Evolutionary conservation across 2,113 vertebrate species (phyloP).

Genomic region (Centrocercus urophasianus): DNA sequence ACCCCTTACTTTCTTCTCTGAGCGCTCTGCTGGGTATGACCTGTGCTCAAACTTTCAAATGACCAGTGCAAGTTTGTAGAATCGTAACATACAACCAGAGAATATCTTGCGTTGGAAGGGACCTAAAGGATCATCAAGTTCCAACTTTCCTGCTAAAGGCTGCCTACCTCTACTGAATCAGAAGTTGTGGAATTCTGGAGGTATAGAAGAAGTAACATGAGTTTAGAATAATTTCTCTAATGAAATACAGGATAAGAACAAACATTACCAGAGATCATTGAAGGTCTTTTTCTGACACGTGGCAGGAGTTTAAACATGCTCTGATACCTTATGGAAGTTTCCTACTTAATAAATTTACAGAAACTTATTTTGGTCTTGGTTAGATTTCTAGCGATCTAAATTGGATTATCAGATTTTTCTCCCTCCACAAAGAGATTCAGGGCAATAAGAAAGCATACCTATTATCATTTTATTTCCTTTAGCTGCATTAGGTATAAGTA

Average conservation of each 20-base stretch:
- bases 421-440: neutral
- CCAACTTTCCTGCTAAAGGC: no score
- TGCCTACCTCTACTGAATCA: no score
- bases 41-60: neutral
- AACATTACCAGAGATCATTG: neutral
- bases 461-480: neutral
- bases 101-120: no score
- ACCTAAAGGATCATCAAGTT: no score
- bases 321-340: neutral
- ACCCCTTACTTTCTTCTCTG: neutral
- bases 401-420: neutral
- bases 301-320: neutral
- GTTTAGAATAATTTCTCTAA: neutral
- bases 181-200: no score
- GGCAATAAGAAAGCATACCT: neutral
- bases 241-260: neutral
- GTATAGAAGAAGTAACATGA: neutral
- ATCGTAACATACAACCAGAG: no score
- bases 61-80: neutral
- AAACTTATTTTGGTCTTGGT: neutral
- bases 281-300: neutral
- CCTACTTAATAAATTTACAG: neutral
- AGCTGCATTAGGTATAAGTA: neutral
- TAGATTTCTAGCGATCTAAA: neutral
- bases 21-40: neutral